Evolutionary conservation across 2,113 vertebrate species (phyloP), one percentile per base, ranked within the genome.

Genomic region (Eonycteris spelaea): DNA sequence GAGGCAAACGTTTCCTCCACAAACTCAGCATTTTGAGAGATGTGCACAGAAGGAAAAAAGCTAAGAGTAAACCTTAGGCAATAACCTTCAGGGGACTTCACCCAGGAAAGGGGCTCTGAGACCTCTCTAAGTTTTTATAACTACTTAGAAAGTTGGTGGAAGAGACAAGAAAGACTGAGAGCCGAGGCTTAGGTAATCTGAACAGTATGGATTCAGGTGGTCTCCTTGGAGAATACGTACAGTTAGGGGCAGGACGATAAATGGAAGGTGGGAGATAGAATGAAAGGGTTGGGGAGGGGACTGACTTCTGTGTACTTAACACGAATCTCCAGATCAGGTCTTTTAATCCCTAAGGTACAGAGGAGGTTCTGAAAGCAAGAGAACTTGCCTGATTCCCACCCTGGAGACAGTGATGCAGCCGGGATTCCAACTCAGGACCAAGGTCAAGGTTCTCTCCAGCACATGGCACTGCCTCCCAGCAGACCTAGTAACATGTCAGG

Each of bases 1-100:
- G 21, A 95, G 93, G 73, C 67, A 88, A 40, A 80, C 38, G n/a
- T 80, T 55, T 67, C 80, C 94, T 80, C 15, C 2, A 15, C 13
- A 90, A 51, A 55, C 79, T 94, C 90, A 73, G 91, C 85, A 95
- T 11, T 74, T 30, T 70, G 43, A 86, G 84, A 90, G 30, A 48
- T 11, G 6, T 22, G n/a, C 0, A 0, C 4, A 43, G 45, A 4
- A 18, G 30, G 40, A 63, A 9, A 15, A n/a, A 24, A 28, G 45
- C n/a, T 61, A 7, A 13, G 86, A 70, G 28, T 26, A 14, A 33
- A 51, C 43, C 63, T 43, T 18, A 68, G 57, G 61, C 11, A n/a
- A 38, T 53, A 71, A 13, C 15, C 77, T 80, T 48, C 48, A 4
- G 38, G 7, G 33, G 45, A 28, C 19, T 51, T 65, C 35, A 53